Evolutionary conservation across 2,888 invertebrate genomes (phyloP).

Genomic region (Drosophila nr. fundita): DNA sequence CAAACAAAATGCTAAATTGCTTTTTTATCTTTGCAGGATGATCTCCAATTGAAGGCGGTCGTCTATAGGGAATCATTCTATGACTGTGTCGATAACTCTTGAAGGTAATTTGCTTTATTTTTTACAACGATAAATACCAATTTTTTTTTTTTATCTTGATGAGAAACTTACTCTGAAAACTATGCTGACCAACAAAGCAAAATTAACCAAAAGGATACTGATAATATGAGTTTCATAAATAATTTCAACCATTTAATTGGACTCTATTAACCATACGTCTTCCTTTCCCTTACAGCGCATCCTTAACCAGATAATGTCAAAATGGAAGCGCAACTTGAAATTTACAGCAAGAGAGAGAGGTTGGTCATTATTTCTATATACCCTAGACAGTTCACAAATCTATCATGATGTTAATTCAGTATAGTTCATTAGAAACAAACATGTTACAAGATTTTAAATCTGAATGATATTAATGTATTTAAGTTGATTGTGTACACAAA

Average conservation of each 20-base stretch:
- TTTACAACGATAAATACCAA: not conserved
- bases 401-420: slow-evolving; percentile 71
- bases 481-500: not conserved
- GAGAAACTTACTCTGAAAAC: slow-evolving; percentile 58
- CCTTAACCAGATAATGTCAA: too few relatives aligned
- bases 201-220: slow-evolving; percentile 74
- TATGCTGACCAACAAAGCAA: slow-evolving; percentile 59
- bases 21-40: not conserved
- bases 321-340: not conserved
- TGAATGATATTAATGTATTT: slow-evolving; percentile 41
- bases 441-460: slow-evolving; percentile 72
- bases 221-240: slow-evolving; percentile 11
- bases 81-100: not conserved
- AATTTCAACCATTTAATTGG: fast-evolving
- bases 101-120: slow-evolving; percentile 15
- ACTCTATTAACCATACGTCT: not conserved
- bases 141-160: slow-evolving; percentile 36
- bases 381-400: not conserved
- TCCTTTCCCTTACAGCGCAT: slow-evolving; percentile 17
- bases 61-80: not conserved
- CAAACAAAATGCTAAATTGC: not conserved
- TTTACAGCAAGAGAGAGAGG: slow-evolving; percentile 7
- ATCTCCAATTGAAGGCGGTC: not conserved
- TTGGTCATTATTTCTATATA: not conserved
- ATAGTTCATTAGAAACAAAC: slow-evolving; percentile 78